Evolutionary conservation across 2,888 invertebrate species (phyloP), one percentile per base, ranked within the genome.

Genomic region (Selenia dentaria): DNA sequence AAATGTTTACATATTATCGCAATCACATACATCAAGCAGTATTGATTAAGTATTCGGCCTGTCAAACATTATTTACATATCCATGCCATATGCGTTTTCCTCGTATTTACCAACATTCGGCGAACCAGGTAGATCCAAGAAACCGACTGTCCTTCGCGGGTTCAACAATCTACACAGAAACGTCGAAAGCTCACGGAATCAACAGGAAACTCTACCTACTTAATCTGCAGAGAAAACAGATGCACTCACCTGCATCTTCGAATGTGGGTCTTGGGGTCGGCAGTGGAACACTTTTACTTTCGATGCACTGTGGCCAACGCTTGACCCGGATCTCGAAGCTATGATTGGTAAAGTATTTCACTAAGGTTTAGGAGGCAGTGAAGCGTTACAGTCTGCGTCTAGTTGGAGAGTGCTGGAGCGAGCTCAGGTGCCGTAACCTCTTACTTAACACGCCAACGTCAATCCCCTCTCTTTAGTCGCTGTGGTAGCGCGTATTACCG

Each of bases 361-460:
- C 68, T 54, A 59, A 64, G 64, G 67, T 58, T 59, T 60, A 61
- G 62, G 50, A 59, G 49, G 54, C 68, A 67, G 70, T 74, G 70
- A 65, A 74, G 75, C 82, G 84, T 68, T 69, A 62, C 62, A 62
- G 64, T 49, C 69, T 62, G 61, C 76, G 83, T 67, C 70, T 72
- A 70, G 64, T 59, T 71, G 67, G 82, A 69, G 86, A 87, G 76
- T 87, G 88, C 71, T 78, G 70, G 64, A 59, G 59, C 67, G 52
- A 49, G 57, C 59, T 33, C 44, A 63, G 62, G 74, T 87, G 84
- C 79, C 73, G 83, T 87, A 89, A 90, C 85, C 77, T 82, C 87
- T 89, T 89, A 89, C 88, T 84, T 83, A 89, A 89, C 81, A 67
- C 59, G 37, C 42, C 65, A 64, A 67, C 59, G 37, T 41, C 65